A percentile compares a stretch with the other conserved stretches of the same genome.
phyloP scores from a whole-genome alignment of 2,113 vertebrate species.

The Eurypyga helias region DNA sequence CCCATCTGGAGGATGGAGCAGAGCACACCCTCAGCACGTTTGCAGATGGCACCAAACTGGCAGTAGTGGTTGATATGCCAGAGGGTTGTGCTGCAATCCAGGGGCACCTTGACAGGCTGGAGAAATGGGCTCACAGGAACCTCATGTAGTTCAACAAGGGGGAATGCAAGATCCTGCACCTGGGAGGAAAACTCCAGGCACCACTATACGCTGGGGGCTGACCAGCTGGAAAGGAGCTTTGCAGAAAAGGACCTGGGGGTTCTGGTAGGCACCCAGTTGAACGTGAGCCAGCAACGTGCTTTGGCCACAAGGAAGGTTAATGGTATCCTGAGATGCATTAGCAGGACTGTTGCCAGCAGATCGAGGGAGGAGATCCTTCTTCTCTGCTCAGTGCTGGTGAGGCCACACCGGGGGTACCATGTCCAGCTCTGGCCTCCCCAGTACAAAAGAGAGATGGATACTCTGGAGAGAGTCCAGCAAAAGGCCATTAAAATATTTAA shows the following conservation, averaged over 20 bases:
- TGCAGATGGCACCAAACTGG: not conserved
- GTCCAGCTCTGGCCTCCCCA: not conserved
- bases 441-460: not conserved
- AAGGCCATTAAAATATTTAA: not conserved
- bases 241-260: not conserved
- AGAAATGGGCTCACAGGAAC: not conserved
- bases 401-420: not conserved
- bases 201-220: not conserved
- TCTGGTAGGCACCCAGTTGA: not conserved
- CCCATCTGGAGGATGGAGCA: not conserved
- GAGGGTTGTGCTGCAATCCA: not conserved
- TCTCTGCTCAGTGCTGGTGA: not conserved
- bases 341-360: not conserved
- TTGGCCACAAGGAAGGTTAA: not conserved
- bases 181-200: not conserved
- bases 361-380: not conserved
- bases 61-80: accelerated
- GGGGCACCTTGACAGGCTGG: not conserved
- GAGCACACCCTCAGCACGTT: not conserved
- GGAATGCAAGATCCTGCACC: not conserved
- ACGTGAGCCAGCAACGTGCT: not conserved
- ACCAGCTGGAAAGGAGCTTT: not conserved
- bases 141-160: not conserved
- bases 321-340: not conserved
- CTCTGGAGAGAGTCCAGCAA: not conserved